These are phyloP conservation scores for Dryadula phaetusa DNA, from an alignment of 2,888 invertebrate genomes.

Conservation along the genomic window DNA sequence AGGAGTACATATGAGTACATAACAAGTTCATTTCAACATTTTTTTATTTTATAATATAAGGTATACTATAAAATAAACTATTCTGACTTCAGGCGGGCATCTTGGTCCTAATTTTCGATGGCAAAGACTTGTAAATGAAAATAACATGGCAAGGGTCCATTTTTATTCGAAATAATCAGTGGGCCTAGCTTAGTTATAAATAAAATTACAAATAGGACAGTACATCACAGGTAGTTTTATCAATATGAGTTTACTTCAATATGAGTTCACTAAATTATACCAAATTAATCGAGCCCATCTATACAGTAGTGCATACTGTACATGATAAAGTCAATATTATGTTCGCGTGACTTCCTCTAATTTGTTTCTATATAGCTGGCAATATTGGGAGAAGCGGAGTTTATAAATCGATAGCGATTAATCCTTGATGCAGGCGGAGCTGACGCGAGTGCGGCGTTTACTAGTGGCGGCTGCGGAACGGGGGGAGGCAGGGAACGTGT, in stretches of 20 bases:
- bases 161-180: no score
- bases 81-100: no score
- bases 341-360: constrained; percentile 45
- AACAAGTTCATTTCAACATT: no score
- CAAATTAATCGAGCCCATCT: constrained; percentile 8
- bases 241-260: not conserved
- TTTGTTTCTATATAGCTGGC: constrained; percentile 39
- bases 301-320: not conserved
- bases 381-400: constrained; percentile 38
- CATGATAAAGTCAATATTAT: constrained; percentile 10
- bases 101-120: no score
- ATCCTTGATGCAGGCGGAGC: constrained; percentile 82
- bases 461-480: constrained; percentile 86
- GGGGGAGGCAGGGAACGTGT: constrained; percentile 78
- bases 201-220: not conserved
- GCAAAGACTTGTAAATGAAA: no score
- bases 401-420: constrained; percentile 48
- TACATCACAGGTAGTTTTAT: no score
- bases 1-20: no score
- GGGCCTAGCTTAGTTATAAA: no score
- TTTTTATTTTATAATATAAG: no score
- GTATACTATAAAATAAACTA: no score
- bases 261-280: not conserved
- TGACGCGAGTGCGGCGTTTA: constrained; percentile 87
- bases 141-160: no score